Conservation (phyloP, 1,140 invertebrate species). For the Steinernema khuongi region DNA sequence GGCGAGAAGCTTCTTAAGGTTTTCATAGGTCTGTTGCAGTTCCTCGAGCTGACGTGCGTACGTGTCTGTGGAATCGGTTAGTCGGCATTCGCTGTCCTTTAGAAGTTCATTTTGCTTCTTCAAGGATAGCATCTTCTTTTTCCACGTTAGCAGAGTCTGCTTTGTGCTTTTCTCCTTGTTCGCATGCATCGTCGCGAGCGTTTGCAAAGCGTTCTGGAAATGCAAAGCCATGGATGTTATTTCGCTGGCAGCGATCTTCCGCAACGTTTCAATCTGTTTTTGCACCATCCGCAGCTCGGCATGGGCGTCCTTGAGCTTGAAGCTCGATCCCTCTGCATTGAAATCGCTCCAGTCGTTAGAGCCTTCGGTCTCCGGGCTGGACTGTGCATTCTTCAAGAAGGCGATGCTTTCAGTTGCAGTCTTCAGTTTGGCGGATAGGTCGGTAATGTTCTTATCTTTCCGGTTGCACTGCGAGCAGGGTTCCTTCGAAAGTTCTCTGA, state of each 20-base stretch:
- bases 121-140: background rate
- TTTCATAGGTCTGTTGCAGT: background rate
- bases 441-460: no score
- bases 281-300: background rate
- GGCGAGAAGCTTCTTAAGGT: background rate
- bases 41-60: background rate
- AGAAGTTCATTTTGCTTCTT: slow-evolving; percentile 21
- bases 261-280: background rate
- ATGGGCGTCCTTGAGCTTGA: background rate
- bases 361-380: background rate
- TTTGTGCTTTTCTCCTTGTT: background rate
- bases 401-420: no score
- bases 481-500: no score
- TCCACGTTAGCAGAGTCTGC: background rate
- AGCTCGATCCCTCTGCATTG: background rate
- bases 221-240: background rate
- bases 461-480: no score
- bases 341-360: background rate
- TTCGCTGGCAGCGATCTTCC: background rate
- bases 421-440: no score
- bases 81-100: slow-evolving; percentile 19
- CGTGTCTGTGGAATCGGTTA: background rate
- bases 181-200: background rate
- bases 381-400: background rate
- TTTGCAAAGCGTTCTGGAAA: background rate